A percentile compares a stretch with the other conserved stretches of the same genome.
These are phyloP conservation scores for Andrena fulva DNA, from an alignment of 2,888 invertebrate species.

Conservation along the genomic window DNA sequence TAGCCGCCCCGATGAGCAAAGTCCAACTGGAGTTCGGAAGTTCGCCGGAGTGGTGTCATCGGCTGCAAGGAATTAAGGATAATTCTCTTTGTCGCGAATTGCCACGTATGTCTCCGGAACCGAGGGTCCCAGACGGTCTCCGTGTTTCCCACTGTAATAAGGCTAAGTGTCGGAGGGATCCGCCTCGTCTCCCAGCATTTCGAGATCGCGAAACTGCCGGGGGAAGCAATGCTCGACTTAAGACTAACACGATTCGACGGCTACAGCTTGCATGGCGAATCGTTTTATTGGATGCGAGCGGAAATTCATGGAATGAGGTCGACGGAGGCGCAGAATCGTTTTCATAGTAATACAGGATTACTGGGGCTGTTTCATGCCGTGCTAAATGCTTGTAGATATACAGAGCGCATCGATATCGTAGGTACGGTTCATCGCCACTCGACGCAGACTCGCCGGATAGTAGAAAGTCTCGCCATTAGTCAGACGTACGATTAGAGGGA, in stretches of 20 bases:
- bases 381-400: background rate
- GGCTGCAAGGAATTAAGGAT: conserved; percentile 34
- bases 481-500: background rate
- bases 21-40: conserved; percentile 17
- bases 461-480: conserved; percentile 7
- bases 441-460: background rate
- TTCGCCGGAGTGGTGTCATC: conserved; percentile 28
- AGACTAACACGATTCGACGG: too few species aligned
- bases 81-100: conserved; percentile 44
- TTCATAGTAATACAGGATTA: conserved; percentile 1
- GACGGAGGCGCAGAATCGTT: background rate
- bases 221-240: too few species aligned
- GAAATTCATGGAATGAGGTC: background rate
- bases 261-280: background rate
- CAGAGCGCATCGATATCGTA: background rate
- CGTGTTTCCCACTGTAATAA: too few species aligned
- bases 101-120: background rate
- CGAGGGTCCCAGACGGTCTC: background rate
- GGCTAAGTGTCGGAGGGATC: too few species aligned
- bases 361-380: background rate
- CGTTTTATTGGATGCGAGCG: background rate
- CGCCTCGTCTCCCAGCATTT: too few species aligned
- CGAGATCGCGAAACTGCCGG: too few species aligned
- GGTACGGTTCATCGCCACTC: background rate
- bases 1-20: background rate